A percentile compares a stretch with the other conserved stretches of the same genome.
Conservation (phyloP, 2,888 invertebrate genomes). For the Stenolophus ochropezus region DNA sequence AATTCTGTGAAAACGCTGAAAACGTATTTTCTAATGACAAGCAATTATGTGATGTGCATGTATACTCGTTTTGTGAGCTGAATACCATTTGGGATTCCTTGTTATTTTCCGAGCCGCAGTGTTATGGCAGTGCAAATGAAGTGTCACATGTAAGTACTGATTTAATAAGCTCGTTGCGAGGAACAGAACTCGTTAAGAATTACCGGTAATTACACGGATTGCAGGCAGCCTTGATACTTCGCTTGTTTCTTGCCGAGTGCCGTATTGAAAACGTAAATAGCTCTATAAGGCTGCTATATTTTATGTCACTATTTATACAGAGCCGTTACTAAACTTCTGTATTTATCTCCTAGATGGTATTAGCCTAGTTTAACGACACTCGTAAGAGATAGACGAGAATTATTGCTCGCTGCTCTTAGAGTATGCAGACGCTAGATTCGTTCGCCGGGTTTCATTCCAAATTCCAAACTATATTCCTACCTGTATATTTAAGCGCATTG, state of each 20-base stretch:
- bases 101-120: too few species aligned
- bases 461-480: too few species aligned
- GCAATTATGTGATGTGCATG: too few species aligned
- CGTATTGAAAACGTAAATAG: constrained; percentile 49
- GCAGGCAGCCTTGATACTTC: neutral
- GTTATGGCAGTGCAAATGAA: constrained; percentile 11
- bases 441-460: neutral
- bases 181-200: constrained; percentile 39
- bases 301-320: constrained; percentile 46
- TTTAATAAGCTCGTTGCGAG: constrained; percentile 14
- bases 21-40: too few species aligned
- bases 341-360: constrained; percentile 48
- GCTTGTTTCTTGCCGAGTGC: neutral
- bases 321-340: constrained; percentile 46
- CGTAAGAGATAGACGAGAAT: constrained; percentile 36
- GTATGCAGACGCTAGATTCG: neutral
- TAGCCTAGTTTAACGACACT: constrained; percentile 48
- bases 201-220: constrained; percentile 38
- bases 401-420: constrained; percentile 25
- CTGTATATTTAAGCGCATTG: too few species aligned
- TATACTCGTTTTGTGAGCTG: too few species aligned
- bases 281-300: constrained; percentile 39
- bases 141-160: constrained; percentile 10
- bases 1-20: too few species aligned
- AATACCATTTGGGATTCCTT: too few species aligned